Conservation (phyloP, 2,888 invertebrate species). For the Nasonia oneida region DNA sequence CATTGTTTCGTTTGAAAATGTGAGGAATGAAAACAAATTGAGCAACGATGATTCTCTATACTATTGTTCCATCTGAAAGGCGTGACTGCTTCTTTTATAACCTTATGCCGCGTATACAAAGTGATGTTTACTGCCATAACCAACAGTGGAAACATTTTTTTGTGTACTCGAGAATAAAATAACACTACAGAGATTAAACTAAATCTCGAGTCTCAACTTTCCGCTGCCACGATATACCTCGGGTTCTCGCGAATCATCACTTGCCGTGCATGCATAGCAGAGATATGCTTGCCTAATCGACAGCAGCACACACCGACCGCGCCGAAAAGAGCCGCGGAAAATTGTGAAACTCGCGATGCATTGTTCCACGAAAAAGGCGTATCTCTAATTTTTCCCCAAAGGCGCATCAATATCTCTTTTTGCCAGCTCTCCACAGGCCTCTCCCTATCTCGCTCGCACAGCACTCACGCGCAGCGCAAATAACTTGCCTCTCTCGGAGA, state of each 20-base stretch:
- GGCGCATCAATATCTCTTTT: slow-evolving; percentile 1
- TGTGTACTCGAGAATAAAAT: no score
- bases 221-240: neutral
- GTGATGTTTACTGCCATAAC: neutral
- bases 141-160: neutral
- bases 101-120: neutral
- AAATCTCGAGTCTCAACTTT: neutral
- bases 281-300: no score
- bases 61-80: neutral
- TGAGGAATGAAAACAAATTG: slow-evolving; percentile 3
- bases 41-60: neutral
- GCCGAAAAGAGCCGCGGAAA: neutral
- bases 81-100: neutral
- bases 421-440: neutral
- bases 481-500: slow-evolving; percentile 32
- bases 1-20: neutral
- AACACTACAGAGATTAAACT: neutral
- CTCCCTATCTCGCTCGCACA: neutral
- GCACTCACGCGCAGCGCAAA: neutral
- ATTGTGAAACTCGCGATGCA: neutral
- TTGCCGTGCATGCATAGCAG: neutral
- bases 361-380: slow-evolving; percentile 8
- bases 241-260: neutral
- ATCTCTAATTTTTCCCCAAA: neutral
- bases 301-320: no score